A percentile compares a stretch with the other conserved stretches of the same genome.
phyloP scores from a whole-genome alignment of 2,888 invertebrate species.

The Eupithecia subfuscata region DNA sequence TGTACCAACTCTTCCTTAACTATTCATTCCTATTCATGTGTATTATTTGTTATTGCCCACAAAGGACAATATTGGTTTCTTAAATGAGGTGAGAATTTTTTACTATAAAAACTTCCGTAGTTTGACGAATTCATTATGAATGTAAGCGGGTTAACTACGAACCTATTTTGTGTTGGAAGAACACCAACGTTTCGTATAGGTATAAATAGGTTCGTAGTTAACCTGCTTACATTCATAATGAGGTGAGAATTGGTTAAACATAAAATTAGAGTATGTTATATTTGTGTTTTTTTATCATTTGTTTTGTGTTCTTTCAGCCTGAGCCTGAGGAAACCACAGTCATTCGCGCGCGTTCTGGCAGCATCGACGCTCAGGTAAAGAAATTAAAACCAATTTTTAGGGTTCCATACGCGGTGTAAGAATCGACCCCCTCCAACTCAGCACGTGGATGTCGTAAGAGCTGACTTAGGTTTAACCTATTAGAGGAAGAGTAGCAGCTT shows the following conservation, averaged over 20 bases:
- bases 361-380: conserved; percentile 88
- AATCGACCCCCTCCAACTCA: too few relatives aligned
- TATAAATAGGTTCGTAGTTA: too few relatives aligned
- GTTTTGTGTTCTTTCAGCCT: conserved; percentile 18
- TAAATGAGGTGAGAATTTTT: not conserved
- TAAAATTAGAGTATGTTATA: too few relatives aligned
- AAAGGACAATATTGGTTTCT: not conserved
- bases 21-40: not conserved
- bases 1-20: not conserved
- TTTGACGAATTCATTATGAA: too few relatives aligned
- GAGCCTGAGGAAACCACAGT: conserved; percentile 25
- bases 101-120: too few relatives aligned
- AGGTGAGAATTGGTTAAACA: not conserved
- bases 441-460: too few relatives aligned
- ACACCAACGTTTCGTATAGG: too few relatives aligned
- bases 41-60: not conserved
- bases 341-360: conserved; percentile 76
- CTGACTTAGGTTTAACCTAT: too few relatives aligned
- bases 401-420: too few relatives aligned
- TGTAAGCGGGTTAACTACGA: too few relatives aligned
- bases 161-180: too few relatives aligned
- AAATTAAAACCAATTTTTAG: not conserved
- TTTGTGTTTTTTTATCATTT: conserved; percentile 6
- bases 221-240: not conserved
- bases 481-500: too few relatives aligned